Conservation (phyloP, 2,888 invertebrate species). For the Nineta flava region DNA sequence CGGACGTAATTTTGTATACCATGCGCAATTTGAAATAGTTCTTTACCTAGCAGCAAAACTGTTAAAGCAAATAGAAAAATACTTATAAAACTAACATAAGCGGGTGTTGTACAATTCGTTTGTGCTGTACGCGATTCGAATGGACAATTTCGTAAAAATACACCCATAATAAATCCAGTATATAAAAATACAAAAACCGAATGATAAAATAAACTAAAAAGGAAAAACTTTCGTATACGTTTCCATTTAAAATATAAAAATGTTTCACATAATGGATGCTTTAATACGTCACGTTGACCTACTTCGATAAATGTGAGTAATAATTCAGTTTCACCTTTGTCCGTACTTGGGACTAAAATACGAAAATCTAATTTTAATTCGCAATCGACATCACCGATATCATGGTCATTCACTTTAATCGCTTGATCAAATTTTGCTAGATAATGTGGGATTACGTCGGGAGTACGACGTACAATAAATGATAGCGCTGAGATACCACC, state of each 20-base stretch:
- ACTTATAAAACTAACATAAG: constrained; percentile 25
- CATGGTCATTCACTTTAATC: constrained; percentile 66
- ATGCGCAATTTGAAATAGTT: constrained; percentile 63
- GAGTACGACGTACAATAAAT: constrained; percentile 70
- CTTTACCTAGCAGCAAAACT: constrained; percentile 47
- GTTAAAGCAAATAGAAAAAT: constrained; percentile 48
- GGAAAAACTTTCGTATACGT: constrained; percentile 64
- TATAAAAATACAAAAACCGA: constrained; percentile 58
- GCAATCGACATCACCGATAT: constrained; percentile 73
- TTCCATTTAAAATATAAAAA: constrained; percentile 74
- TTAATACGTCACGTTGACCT: constrained; percentile 60
- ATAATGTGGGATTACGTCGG: constrained; percentile 60
- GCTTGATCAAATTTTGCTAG: constrained; percentile 56
- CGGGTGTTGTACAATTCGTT: constrained; percentile 17
- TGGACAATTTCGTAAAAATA: constrained; percentile 34
- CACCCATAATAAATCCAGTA: constrained; percentile 53
- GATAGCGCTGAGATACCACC: constrained; percentile 67
- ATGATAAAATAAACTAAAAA: constrained; percentile 63
- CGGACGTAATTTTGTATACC: constrained; percentile 54
- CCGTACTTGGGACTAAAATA: constrained; percentile 41
- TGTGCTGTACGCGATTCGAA: constrained; percentile 7
- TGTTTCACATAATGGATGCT: constrained; percentile 73
- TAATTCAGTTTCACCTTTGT: constrained; percentile 52
- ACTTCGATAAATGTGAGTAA: constrained; percentile 60
- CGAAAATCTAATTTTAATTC: constrained; percentile 55